A percentile compares a stretch with the other conserved stretches of the same genome.
phyloP scores from a whole-genome alignment of 92 coral and sea anemone genomes.

The Porites cylindrica region DNA sequence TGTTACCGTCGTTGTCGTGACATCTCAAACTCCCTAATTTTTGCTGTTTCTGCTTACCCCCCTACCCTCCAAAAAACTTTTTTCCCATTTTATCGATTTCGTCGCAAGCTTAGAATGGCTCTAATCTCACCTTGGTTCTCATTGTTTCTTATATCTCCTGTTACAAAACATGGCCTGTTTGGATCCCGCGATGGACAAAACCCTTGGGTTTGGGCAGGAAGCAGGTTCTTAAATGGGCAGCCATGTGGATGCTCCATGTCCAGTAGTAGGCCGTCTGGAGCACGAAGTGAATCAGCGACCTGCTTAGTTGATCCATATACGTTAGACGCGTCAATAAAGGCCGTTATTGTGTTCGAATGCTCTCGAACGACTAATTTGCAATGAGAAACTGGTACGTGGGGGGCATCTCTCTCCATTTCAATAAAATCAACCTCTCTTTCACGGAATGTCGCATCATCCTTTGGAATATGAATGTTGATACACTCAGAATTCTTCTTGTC shows the following conservation, averaged over 20 bases:
- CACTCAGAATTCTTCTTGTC: conserved; percentile 36
- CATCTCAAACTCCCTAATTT: no score
- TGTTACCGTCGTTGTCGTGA: no score
- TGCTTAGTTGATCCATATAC: conserved; percentile 61
- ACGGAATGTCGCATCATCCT: conserved; percentile 22
- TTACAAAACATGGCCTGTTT: conserved; percentile 49
- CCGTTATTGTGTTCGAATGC: conserved; percentile 57
- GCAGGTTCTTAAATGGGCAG: conserved; percentile 8
- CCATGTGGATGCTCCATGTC: conserved; percentile 26
- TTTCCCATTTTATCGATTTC: no score
- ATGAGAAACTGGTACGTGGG: conserved; percentile 9
- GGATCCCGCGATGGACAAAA: conserved; percentile 24
- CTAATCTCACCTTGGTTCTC: conserved; percentile 65
- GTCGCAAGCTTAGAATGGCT: no score
- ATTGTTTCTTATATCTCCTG: conserved; percentile 78
- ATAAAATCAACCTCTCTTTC: conserved; percentile 2
- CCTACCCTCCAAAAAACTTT: no score
- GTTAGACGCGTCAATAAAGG: conserved; percentile 77
- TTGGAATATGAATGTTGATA: conserved; percentile 57
- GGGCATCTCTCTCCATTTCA: conserved; percentile 54
- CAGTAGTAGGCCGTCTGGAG: conserved; percentile 37
- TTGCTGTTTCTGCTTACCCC: no score
- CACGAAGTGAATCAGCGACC: conserved; percentile 39
- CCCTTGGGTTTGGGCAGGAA: background rate
- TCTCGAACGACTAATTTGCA: conserved; percentile 40